Percentiles rank a stretch among this genome's conserved stretches.
Conservation (phyloP, 2,888 invertebrate genomes). For the Ellobium chinense region DNA sequence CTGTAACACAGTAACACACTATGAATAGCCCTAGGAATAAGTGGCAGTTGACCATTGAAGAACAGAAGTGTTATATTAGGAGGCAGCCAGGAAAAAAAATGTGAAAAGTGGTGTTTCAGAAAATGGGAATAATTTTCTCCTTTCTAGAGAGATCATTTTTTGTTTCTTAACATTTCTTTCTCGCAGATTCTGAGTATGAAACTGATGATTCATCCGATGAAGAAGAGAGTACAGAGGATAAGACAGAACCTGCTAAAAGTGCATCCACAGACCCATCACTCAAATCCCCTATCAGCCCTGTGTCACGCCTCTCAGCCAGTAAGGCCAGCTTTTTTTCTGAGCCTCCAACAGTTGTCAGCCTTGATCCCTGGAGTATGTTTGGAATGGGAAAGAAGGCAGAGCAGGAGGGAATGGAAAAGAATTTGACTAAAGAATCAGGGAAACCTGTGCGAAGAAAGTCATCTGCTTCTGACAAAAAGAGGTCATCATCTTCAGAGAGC, state of each 20-base stretch:
- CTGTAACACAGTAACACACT: too few relatives aligned
- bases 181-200: constrained; percentile 54
- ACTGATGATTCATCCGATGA: constrained; percentile 51
- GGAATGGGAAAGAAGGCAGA: constrained; percentile 29
- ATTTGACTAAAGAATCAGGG: too few relatives aligned
- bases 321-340: constrained; percentile 74
- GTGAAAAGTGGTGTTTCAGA: too few relatives aligned
- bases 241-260: constrained; percentile 27
- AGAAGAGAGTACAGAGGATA: constrained; percentile 64
- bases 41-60: too few relatives aligned
- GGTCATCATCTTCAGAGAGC: constrained; percentile 16
- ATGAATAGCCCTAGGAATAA: too few relatives aligned
- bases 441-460: constrained; percentile 9
- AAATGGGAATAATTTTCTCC: too few relatives aligned
- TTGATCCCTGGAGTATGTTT: constrained; percentile 73
- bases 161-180: not conserved
- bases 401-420: not conserved
- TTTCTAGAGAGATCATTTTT: too few relatives aligned
- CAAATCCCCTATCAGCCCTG: constrained; percentile 44
- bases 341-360: constrained; percentile 73
- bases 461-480: constrained; percentile 1
- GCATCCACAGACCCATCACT: constrained; percentile 30
- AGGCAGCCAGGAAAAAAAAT: too few relatives aligned
- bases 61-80: too few relatives aligned
- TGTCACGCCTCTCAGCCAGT: constrained; percentile 42